phyloP scores from a whole-genome alignment of 2,113 vertebrate genomes.

The Turdus rufiventris region DNA sequence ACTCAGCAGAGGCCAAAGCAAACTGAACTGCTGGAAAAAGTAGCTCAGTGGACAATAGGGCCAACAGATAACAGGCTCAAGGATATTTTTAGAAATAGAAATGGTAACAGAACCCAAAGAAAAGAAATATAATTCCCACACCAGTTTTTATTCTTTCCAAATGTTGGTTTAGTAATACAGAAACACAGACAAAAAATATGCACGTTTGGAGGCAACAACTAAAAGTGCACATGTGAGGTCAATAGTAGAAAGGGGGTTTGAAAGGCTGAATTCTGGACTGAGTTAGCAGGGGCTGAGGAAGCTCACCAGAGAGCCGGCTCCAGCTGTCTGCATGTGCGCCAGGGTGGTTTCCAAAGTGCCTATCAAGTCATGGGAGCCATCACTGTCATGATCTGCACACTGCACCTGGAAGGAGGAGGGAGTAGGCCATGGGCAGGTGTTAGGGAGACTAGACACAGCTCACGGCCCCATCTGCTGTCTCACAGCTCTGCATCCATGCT shows the following conservation, averaged over 20 bases:
- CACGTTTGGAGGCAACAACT: background rate
- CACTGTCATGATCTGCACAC: slow-evolving; percentile 84
- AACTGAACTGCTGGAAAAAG: background rate
- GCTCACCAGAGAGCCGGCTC: slow-evolving; percentile 76
- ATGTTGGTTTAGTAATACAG: background rate
- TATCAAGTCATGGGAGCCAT: slow-evolving; percentile 89
- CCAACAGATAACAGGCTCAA: background rate
- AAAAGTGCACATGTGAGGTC: background rate
- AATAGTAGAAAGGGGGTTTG: background rate
- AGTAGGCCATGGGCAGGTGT: background rate
- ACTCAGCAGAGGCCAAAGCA: background rate
- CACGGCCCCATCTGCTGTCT: slow-evolving; percentile 20
- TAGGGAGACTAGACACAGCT: background rate
- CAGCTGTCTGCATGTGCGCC: slow-evolving; percentile 77
- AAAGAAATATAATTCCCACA: background rate
- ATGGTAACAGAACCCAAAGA: background rate
- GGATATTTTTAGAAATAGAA: background rate
- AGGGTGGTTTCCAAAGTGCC: slow-evolving; percentile 85
- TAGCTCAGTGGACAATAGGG: background rate
- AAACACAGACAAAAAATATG: background rate
- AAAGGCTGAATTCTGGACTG: background rate
- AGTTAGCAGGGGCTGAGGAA: background rate
- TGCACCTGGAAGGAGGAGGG: slow-evolving; percentile 75
- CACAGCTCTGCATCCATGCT: background rate
- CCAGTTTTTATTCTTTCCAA: background rate